Base-by-base conservation (phyloP, 2,797 vertebrate species). In the Eleutherodactylus coqui region DNA sequence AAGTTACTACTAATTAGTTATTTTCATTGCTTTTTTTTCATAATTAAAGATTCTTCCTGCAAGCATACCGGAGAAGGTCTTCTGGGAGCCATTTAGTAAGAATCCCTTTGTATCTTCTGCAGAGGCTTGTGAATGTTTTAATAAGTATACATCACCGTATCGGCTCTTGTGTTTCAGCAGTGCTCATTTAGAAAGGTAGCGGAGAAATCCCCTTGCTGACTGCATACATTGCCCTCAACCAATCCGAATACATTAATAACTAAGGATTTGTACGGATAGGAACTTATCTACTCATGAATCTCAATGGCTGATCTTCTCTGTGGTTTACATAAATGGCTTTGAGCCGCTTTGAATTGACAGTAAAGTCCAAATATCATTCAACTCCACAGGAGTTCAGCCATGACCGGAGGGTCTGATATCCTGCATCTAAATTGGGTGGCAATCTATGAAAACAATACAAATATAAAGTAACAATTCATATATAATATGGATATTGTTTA, bases 131-230 rank as follows among this genome's bases (percentile, higher is more conserved):
- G 34, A 77, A 77, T 77, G 43, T 27, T 78, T 77, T 69, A 85
- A 85, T 85, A 78, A 85, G 83, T 47, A 55, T 45, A 84, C 47
- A 84, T 76, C 82, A 62, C 32, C 34, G 24, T 67, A 45, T 84
- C 10, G 43, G 58, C 32, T 43, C 64, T 6, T 9, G n/a, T 64
- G 11, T 84, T 77, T 49, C 21, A 27, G 32, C 24, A 64, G 41
- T 41, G 51, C 72, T 84, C 73, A 67, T 51, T 77, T 77, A 62
- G 32, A 67, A 75, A 34, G 19, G 29, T 49, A 29, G 43, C 17
- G 29, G 51, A 78, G 73, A 47, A 77, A 38, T 84, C 32, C 24
- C n/a, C 62, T 81, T 70, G 79, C 62, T 70, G 79, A 51, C 29
- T 82, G 47, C 34, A 58, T 38, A 45, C 80, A 43, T 73, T 69